These are phyloP conservation scores for Pachydiplax longipennis DNA, from an alignment of 2,888 invertebrate species.

Conservation along the genomic window DNA sequence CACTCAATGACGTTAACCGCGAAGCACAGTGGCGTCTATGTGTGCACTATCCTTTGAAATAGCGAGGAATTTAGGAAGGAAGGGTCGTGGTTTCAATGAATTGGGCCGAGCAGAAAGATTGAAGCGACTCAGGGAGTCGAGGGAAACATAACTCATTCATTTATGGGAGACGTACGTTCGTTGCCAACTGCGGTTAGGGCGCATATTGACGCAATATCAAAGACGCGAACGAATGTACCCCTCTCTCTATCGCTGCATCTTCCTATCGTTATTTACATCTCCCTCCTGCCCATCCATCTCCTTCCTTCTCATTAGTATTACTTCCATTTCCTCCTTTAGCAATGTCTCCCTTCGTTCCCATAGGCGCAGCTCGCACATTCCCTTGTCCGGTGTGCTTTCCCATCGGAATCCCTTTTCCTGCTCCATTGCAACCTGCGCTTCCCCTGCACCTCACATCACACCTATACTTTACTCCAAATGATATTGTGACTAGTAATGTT, in stretches of 20 bases:
- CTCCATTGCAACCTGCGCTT: no score
- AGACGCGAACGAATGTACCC: background rate
- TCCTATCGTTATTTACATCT: background rate
- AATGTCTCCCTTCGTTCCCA: no score
- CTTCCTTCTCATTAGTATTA: background rate
- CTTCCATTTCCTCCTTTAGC: background rate
- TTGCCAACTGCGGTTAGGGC: background rate
- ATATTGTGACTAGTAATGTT: no score
- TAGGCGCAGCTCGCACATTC: no score
- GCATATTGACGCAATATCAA: conserved; percentile 2
- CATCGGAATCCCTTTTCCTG: no score
- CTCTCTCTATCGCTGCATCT: background rate
- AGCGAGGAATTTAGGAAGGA: background rate
- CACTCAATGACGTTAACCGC: background rate
- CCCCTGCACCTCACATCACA: no score
- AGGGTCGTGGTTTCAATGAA: background rate
- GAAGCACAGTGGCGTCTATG: background rate
- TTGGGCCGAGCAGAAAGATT: background rate
- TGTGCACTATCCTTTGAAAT: background rate
- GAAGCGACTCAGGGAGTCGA: conserved; percentile 8
- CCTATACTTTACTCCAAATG: no score
- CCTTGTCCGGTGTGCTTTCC: no score
- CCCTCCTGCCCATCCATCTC: background rate
- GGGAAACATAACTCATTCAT: conserved; percentile 15
- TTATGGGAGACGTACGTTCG: background rate